Percentiles rank a stretch among this genome's conserved stretches.
These are phyloP conservation scores for Nannoperca australis DNA, from an alignment of 2,797 vertebrate species.

Conservation along the genomic window DNA sequence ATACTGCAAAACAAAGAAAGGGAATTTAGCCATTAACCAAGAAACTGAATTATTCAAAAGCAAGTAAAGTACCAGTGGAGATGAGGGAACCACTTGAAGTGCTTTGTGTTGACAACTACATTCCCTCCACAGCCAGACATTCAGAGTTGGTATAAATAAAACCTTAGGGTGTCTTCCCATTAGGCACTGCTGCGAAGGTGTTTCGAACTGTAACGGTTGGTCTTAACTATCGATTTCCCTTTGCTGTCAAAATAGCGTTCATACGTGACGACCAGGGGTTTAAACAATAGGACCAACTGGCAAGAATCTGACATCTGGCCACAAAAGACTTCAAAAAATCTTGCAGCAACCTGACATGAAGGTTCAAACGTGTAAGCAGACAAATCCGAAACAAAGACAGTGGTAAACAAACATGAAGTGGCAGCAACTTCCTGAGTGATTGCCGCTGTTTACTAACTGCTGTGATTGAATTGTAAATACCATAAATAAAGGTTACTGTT, in stretches of 20 bases:
- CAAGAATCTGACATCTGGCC: constrained; percentile 13
- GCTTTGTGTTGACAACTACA: constrained; percentile 15
- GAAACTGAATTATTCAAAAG: constrained; percentile 52
- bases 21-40: constrained; percentile 31
- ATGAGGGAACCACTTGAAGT: constrained; percentile 25
- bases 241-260: constrained; percentile 5
- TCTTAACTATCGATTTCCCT: neutral
- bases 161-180: neutral
- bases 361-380: neutral
- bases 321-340: constrained; percentile 11
- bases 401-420: constrained; percentile 6
- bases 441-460: neutral
- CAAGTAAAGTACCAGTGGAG: constrained; percentile 29
- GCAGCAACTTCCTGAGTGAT: neutral
- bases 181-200: neutral
- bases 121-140: constrained; percentile 10
- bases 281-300: neutral
- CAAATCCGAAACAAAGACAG: neutral
- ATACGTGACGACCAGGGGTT: neutral
- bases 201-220: neutral
- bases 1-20: constrained; percentile 5
- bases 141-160: constrained; percentile 25
- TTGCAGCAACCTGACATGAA: neutral
- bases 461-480: neutral
- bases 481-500: neutral